Percentiles rank a stretch among this genome's conserved stretches.
Evolutionary conservation across 1,140 invertebrate species (phyloP).

Genomic region (Eueides isabella): DNA sequence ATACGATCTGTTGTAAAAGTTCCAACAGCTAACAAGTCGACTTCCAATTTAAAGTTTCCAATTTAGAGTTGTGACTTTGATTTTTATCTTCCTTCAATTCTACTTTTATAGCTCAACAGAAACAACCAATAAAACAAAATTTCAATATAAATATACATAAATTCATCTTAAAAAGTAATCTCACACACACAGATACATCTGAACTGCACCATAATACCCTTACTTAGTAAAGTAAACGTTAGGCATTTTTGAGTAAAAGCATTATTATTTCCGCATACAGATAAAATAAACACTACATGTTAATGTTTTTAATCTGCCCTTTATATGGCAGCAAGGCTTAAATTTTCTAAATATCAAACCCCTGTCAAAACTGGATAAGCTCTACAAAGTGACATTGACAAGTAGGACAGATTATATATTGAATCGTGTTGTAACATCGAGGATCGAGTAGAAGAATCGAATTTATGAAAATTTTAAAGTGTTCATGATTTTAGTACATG

Average conservation of each 20-base stretch:
- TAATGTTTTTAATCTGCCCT: neutral
- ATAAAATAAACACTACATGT: neutral
- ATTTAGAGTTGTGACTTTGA: too few species aligned
- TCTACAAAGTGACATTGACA: constrained; percentile 22
- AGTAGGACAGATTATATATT: constrained; percentile 27
- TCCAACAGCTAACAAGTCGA: neutral
- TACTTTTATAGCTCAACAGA: too few species aligned
- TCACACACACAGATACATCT: too few species aligned
- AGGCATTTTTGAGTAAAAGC: neutral
- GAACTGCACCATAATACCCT: too few species aligned
- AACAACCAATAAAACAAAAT: too few species aligned
- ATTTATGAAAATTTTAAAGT: neutral
- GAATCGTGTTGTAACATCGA: constrained; percentile 17
- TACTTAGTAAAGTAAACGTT: too few species aligned
- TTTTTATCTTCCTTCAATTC: neutral
- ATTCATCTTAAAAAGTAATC: too few species aligned
- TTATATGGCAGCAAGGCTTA: neutral
- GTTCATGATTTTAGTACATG: neutral
- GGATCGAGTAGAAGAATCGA: neutral
- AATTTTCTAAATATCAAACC: constrained; percentile 13
- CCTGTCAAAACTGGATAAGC: constrained; percentile 23
- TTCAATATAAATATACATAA: too few species aligned
- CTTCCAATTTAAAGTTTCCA: neutral
- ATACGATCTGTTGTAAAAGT: neutral
- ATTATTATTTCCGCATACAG: neutral